Evolutionary conservation across 2,797 vertebrate species (phyloP), one percentile per base, ranked within the genome.

Genomic region (Peromyscus attwateri): DNA sequence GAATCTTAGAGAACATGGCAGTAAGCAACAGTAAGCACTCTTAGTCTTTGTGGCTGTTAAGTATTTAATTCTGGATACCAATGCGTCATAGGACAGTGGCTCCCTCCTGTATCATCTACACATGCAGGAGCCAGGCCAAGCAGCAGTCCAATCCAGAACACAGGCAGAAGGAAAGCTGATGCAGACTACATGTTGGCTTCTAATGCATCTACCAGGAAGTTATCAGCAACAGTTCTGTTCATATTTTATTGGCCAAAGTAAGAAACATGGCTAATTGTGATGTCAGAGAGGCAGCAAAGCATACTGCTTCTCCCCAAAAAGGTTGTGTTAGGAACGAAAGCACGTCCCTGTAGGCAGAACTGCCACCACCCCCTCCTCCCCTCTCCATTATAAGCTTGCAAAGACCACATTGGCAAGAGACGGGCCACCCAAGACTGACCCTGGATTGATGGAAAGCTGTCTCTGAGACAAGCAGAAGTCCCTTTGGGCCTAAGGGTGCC

Each of bases 211-310:
- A 2, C 55, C 29, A 25, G 3, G 49, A 80, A 40, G 21, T 27
- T 8, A 80, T 21, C 23, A 17, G 43, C 76, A 71, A 77, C n/a
- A 40, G 64, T 93, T 95, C 84, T 94, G 40, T 31, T 88, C 49
- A 14, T 73, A 71, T 70, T 93, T 94, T 64, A 55, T 43, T 70
- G 62, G 37, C 46, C n/a, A 62, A 94, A 91, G 49, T 27, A 89
- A 92, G 43, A 66, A 57, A 92, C 16, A 19, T 14, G 31, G 27
- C 79, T 46, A 52, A 93, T 21, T 2, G 46, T 52, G 43, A 49
- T 82, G 64, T 82, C 84, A 87, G 70, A 91, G 40, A n/a, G 43
- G 19, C 37, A 83, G 19, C 4, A 10, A 87, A 68, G 14, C 17
- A 82, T 62, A 64, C 88, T 37, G 37, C 57, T 90, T 62, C 14